phyloP scores from a whole-genome alignment of 2,888 invertebrate genomes.

The Monopis laevigella region DNA sequence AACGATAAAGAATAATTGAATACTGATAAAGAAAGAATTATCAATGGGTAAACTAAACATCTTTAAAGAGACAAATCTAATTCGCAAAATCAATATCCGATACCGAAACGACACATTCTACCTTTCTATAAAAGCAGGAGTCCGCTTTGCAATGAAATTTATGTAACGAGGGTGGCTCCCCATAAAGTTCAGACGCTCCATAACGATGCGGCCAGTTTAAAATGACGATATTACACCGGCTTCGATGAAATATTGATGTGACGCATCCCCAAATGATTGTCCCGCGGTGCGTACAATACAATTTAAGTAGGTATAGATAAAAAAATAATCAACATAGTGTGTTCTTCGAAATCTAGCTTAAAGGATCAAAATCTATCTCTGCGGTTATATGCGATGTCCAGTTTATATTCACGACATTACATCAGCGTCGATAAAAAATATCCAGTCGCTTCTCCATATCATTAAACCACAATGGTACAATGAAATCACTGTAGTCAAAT shows the following conservation, averaged over 20 bases:
- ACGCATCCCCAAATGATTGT: constrained; percentile 15
- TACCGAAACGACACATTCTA: constrained; percentile 35
- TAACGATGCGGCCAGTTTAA: constrained; percentile 55
- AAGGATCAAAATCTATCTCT: no score
- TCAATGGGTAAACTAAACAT: background rate
- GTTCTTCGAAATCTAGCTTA: no score
- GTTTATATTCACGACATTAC: no score
- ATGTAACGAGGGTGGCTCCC: constrained; percentile 54
- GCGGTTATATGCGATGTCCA: no score
- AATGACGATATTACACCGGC: constrained; percentile 44
- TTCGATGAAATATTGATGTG: constrained; percentile 54
- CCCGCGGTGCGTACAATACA: background rate
- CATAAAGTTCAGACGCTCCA: constrained; percentile 59
- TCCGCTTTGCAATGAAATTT: constrained; percentile 43
- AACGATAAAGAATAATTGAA: no score
- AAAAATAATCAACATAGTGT: background rate
- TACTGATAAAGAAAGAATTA: background rate
- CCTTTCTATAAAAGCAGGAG: constrained; percentile 49
- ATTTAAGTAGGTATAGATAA: background rate
- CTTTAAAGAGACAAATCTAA: background rate
- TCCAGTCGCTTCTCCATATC: no score
- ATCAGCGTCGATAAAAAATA: no score
- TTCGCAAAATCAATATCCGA: constrained; percentile 44
- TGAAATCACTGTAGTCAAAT: no score
- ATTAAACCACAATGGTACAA: no score